A percentile compares a stretch with the other conserved stretches of the same genome.
Conservation (phyloP, 1,140 invertebrate genomes). For the Rhyacophila brunnea region DNA sequence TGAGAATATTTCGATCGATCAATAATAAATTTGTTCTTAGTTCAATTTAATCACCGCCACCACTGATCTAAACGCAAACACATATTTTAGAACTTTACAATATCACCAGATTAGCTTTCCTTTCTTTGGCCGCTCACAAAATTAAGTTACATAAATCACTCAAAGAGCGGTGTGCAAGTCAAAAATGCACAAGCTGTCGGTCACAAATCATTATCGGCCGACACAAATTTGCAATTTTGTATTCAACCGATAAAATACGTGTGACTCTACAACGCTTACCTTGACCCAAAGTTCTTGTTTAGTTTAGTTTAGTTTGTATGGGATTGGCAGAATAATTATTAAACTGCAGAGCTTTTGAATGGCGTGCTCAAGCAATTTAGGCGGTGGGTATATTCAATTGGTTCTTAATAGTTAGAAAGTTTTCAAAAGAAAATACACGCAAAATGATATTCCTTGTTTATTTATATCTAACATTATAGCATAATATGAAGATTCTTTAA, state of each 20-base stretch:
- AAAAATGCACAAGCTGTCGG: constrained; percentile 34
- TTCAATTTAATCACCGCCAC: too few species aligned
- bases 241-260: constrained; percentile 19
- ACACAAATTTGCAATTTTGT: constrained; percentile 32
- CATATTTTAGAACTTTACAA: constrained; percentile 3
- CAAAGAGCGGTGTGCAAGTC: constrained; percentile 29
- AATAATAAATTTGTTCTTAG: too few species aligned
- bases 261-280: neutral
- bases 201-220: constrained; percentile 34
- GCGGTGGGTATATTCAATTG: too few species aligned
- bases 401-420: too few species aligned
- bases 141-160: constrained; percentile 36
- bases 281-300: constrained; percentile 10
- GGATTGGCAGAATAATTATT: too few species aligned
- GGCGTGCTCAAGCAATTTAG: too few species aligned
- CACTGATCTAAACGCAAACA: neutral
- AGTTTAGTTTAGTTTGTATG: constrained; percentile 14
- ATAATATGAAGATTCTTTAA: too few species aligned
- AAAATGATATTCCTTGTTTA: too few species aligned
- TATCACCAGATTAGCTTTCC: constrained; percentile 20
- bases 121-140: constrained; percentile 28
- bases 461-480: too few species aligned
- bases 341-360: too few species aligned
- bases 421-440: too few species aligned
- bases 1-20: too few species aligned